phyloP scores from a whole-genome alignment of 2,113 vertebrate genomes.

The Amia ocellicauda region DNA sequence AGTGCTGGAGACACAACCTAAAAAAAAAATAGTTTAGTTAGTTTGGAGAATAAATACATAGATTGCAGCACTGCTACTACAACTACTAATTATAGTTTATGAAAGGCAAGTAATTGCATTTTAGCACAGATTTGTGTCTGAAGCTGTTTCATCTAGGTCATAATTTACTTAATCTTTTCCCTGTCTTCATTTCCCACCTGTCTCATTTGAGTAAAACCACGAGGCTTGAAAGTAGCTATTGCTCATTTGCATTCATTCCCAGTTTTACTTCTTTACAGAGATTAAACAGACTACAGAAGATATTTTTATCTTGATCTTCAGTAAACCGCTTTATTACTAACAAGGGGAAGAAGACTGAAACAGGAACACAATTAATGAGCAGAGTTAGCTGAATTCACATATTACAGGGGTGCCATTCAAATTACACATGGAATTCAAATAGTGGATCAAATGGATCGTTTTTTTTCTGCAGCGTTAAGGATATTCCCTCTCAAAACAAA shows the following conservation, averaged over 20 bases:
- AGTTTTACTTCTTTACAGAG: neutral
- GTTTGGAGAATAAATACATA: no score
- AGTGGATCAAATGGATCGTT: no score
- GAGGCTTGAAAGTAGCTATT: no score
- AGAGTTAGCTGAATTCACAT: neutral
- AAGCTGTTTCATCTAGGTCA: no score
- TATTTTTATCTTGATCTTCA: neutral
- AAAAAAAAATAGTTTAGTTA: constrained; percentile 28
- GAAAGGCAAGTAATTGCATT: no score
- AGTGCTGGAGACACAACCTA: constrained; percentile 96
- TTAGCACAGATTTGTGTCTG: no score
- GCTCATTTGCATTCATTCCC: neutral
- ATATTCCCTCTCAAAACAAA: no score
- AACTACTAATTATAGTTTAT: no score
- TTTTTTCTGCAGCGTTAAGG: no score
- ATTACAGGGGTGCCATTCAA: neutral
- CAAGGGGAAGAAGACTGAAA: neutral
- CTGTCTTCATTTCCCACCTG: neutral
- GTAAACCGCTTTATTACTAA: neutral
- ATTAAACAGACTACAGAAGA: neutral
- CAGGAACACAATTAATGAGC: constrained; percentile 6
- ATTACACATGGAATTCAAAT: no score
- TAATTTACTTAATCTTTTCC: no score
- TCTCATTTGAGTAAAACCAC: neutral
- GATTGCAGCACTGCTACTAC: no score